phyloP scores from a whole-genome alignment of 2,113 vertebrate genomes.

The Thomomys bottae region DNA sequence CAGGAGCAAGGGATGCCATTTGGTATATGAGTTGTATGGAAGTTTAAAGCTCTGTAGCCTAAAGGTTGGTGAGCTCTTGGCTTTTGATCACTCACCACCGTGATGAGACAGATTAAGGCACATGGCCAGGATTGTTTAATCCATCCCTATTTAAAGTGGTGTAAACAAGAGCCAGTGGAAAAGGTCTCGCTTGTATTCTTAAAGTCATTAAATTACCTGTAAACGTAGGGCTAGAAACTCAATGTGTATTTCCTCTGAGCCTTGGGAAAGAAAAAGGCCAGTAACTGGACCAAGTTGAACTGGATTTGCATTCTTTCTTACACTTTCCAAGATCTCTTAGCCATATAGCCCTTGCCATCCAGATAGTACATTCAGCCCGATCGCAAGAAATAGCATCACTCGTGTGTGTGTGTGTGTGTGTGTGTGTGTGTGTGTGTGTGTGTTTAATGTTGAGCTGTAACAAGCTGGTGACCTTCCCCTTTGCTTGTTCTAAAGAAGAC shows the following conservation, averaged over 20 bases:
- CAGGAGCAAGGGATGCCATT: too few species aligned
- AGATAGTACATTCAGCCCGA: neutral
- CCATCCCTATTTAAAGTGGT: too few species aligned
- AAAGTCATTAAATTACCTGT: neutral
- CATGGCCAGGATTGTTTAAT: too few species aligned
- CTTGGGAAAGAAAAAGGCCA: neutral
- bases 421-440: neutral
- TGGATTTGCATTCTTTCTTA: neutral
- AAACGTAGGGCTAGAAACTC: neutral
- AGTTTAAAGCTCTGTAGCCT: neutral
- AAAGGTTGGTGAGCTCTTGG: neutral
- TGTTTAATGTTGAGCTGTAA: slow-evolving; percentile 10
- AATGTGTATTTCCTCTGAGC: neutral
- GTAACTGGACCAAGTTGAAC: neutral
- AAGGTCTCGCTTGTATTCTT: slow-evolving; percentile 1
- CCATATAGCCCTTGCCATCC: neutral
- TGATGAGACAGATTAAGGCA: neutral
- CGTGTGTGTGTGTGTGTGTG: neutral
- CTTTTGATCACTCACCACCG: neutral
- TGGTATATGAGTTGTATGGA: neutral
- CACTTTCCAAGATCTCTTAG: neutral
- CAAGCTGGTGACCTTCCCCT: neutral
- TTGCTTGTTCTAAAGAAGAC: slow-evolving; percentile 54
- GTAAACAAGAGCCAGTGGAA: neutral
- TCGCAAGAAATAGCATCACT: neutral